Conservation (phyloP, 2,113 vertebrate genomes). For the Dryoscopus gambensis region DNA sequence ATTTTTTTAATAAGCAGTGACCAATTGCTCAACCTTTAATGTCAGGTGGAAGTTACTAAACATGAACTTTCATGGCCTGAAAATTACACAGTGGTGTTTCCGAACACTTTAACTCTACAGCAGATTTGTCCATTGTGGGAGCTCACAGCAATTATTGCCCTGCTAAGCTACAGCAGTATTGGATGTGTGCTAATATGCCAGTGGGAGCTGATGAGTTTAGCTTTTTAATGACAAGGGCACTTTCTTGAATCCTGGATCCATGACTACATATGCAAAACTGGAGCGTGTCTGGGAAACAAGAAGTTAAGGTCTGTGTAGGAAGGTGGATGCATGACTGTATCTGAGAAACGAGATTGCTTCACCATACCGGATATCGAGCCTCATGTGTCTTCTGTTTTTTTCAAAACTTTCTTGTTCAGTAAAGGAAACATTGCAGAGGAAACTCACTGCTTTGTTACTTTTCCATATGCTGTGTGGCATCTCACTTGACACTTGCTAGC, state of each 20-base stretch:
- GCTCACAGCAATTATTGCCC: background rate
- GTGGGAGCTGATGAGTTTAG: background rate
- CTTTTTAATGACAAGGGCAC: background rate
- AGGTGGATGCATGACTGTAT: background rate
- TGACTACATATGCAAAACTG: background rate
- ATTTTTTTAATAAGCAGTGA: background rate
- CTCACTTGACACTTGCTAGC: background rate
- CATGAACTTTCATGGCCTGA: background rate
- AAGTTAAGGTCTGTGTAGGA: background rate
- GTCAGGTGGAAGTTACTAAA: background rate
- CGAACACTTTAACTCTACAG: background rate
- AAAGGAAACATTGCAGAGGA: background rate
- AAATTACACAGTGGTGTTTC: background rate
- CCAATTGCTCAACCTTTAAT: background rate
- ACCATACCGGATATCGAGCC: background rate
- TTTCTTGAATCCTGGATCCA: background rate
- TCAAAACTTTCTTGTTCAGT: background rate
- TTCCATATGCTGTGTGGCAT: background rate
- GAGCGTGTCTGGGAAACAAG: background rate
- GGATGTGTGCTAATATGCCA: background rate
- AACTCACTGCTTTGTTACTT: background rate
- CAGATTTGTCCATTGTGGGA: background rate
- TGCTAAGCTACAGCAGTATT: background rate
- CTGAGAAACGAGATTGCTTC: background rate
- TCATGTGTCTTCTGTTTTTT: background rate